A percentile compares a stretch with the other conserved stretches of the same genome.
Conservation (phyloP, 2,888 invertebrate species). For the Byasa hedistus region DNA sequence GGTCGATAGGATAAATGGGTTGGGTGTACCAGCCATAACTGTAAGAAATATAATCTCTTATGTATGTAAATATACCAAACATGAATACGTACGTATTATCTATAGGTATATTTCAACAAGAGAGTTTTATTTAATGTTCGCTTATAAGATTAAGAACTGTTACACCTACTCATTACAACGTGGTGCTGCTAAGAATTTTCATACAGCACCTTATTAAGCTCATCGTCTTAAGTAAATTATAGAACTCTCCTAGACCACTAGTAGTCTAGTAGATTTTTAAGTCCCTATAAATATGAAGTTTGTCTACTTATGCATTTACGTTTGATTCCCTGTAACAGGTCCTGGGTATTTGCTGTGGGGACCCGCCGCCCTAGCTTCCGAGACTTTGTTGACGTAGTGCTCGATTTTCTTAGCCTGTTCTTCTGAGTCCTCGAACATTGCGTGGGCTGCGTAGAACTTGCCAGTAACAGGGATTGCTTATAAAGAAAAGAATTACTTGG, state of each 20-base stretch:
- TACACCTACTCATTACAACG: too few species aligned
- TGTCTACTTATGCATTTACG: neutral
- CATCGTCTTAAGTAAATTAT: too few species aligned
- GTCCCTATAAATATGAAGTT: neutral
- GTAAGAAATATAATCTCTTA: conserved; percentile 8
- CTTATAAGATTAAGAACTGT: too few species aligned
- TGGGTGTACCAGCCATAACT: conserved; percentile 69
- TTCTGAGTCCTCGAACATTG: neutral
- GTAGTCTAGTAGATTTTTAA: neutral
- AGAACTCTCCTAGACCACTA: too few species aligned
- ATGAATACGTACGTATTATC: conserved; percentile 36
- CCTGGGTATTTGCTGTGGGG: neutral
- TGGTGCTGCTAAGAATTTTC: too few species aligned
- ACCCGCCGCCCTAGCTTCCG: neutral
- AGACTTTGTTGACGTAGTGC: neutral
- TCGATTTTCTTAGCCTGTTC: neutral
- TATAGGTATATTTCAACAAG: too few species aligned
- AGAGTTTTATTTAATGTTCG: too few species aligned
- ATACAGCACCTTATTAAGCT: too few species aligned
- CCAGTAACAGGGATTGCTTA: conserved; percentile 33
- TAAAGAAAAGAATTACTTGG: neutral
- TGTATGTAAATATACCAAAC: too few species aligned
- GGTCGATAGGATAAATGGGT: conserved; percentile 55
- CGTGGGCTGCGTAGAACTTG: conserved; percentile 60
- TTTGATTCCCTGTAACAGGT: neutral